These are phyloP conservation scores for Trididemnum miniatum DNA, from an alignment of 23 tunicate genomes.

Conservation along the genomic window DNA sequence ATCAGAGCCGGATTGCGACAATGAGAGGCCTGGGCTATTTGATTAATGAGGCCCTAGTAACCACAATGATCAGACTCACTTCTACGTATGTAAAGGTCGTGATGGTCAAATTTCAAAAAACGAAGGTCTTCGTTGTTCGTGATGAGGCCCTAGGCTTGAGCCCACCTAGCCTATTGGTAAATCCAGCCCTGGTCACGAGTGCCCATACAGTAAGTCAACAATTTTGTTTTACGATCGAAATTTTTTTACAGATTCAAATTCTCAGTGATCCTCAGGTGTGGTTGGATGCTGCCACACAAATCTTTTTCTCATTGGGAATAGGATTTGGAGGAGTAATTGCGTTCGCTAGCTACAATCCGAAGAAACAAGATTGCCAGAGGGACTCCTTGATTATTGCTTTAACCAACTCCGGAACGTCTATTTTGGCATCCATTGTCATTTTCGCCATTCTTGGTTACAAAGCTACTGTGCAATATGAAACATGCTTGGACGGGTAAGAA, in stretches of 20 bases:
- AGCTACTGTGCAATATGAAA: slow-evolving; percentile 65
- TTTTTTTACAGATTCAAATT: slow-evolving; percentile 46
- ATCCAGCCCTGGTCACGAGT: no score
- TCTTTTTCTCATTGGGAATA: slow-evolving; percentile 92
- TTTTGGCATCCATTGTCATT: slow-evolving; percentile 89
- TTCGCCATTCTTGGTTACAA: slow-evolving; percentile 88
- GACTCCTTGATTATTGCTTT: slow-evolving; percentile 94
- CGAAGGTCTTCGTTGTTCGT: no score
- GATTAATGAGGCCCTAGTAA: no score
- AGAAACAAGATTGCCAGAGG: slow-evolving; percentile 91
- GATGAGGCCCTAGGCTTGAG: no score
- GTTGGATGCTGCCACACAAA: slow-evolving; percentile 99
- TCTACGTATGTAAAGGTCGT: no score
- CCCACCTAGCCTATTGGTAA: no score
- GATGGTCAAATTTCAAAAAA: no score
- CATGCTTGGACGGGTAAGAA: slow-evolving; percentile 74
- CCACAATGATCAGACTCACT: no score
- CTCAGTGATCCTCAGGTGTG: slow-evolving; percentile 82
- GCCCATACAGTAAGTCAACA: no score
- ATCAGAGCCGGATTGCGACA: no score
- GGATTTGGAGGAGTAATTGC: slow-evolving; percentile 99
- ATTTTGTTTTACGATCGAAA: no score
- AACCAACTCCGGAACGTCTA: slow-evolving; percentile 90
- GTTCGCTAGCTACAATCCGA: slow-evolving; percentile 97
- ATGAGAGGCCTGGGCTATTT: no score